Percentiles rank a stretch among this genome's conserved stretches.
phyloP scores from a whole-genome alignment of 2,113 vertebrate species.

The Bombycilla garrulus region DNA sequence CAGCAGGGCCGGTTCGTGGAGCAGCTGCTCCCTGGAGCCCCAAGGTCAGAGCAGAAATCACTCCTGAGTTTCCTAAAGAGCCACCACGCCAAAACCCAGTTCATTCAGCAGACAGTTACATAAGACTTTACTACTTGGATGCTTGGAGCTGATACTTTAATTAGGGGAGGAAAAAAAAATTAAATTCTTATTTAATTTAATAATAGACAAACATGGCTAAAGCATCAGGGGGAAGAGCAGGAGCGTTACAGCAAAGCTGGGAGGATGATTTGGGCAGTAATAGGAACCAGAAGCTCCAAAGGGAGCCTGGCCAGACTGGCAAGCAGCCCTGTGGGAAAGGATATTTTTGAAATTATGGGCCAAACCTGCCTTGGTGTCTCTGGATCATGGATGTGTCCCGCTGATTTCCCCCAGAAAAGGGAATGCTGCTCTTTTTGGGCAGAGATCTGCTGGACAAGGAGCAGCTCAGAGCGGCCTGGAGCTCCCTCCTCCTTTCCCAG shows the following conservation, averaged over 20 bases:
- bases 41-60: not conserved
- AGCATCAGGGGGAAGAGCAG: not conserved
- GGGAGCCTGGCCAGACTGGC: not conserved
- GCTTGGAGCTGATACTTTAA: not conserved
- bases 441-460: not conserved
- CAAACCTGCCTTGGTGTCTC: not conserved
- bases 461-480: not conserved
- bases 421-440: not conserved
- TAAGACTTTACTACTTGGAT: not conserved
- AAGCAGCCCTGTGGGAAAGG: not conserved
- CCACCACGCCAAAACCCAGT: not conserved
- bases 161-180: not conserved
- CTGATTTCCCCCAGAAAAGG: not conserved
- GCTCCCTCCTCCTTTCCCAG: not conserved
- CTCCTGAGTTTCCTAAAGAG: not conserved
- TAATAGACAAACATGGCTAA: not conserved
- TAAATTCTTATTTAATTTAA: not conserved
- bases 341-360: not conserved
- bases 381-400: fast-evolving
- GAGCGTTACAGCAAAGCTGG: not conserved
- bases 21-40: not conserved
- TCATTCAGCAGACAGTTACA: not conserved
- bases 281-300: slow-evolving; percentile 3
- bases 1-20: not conserved
- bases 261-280: not conserved